A percentile compares a stretch with the other conserved stretches of the same genome.
phyloP scores from a whole-genome alignment of 2,888 invertebrate genomes.

The Noctua pronuba region DNA sequence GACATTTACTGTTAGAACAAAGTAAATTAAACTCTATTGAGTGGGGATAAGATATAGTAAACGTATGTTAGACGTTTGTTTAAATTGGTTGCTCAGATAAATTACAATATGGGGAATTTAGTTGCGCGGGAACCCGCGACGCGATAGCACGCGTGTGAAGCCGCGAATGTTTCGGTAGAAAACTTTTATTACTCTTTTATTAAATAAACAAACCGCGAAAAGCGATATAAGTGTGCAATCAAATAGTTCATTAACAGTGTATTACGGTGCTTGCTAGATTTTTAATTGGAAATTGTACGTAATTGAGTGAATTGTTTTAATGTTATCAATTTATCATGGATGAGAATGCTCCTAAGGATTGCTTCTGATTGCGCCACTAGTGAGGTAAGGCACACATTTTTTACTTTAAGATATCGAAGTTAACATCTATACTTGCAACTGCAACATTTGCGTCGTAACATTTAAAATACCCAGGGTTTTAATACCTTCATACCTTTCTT shows the following conservation, averaged over 20 bases:
- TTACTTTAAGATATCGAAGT: background rate
- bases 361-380: slow-evolving; percentile 15
- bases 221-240: background rate
- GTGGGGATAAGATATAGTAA: slow-evolving; percentile 19
- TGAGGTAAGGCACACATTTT: slow-evolving; percentile 40
- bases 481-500: background rate
- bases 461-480: background rate
- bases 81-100: slow-evolving; percentile 38
- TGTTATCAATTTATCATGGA: slow-evolving; percentile 14
- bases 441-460: background rate
- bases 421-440: background rate
- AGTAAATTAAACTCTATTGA: slow-evolving; percentile 43
- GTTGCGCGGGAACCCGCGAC: slow-evolving; percentile 83
- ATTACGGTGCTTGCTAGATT: slow-evolving; percentile 13
- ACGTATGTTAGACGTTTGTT: background rate
- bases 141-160: slow-evolving; percentile 58
- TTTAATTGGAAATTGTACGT: slow-evolving; percentile 21
- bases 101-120: slow-evolving; percentile 63
- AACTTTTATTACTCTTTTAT: slow-evolving; percentile 12
- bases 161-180: background rate
- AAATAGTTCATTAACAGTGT: background rate
- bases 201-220: slow-evolving; percentile 5
- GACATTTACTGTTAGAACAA: slow-evolving; percentile 14
- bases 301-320: slow-evolving; percentile 23
- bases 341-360: slow-evolving; percentile 33